Base-by-base conservation (phyloP, 2,888 invertebrate genomes). In the Artemia sinica region DNA sequence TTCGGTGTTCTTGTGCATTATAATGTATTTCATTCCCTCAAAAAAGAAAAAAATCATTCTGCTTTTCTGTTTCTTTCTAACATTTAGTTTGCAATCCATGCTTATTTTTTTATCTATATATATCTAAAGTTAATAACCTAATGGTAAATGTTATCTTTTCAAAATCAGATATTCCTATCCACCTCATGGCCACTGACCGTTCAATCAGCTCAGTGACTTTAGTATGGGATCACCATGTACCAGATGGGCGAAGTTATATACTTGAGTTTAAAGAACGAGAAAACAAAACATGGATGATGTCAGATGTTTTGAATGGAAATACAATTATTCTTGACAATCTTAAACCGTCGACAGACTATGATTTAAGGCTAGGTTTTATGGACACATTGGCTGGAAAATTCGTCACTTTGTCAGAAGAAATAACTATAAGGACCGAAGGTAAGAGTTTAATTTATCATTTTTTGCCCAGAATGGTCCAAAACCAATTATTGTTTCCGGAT, bases 261-360 rank as follows among this genome's bases (percentile, higher is more conserved):
- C n/a, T 58, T 58, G 58, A 58, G 10, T 58, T 14, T 58, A 58
- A 58, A 58, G 58, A 8, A 18, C n/a, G n/a, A 58, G 58, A 18
- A 58, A 58, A 58, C 18, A n/a, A 58, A 9, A 58, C 58, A 8
- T 58, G 58, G 58, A n/a, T 14, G 18, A 58, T 18, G 8, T 18
- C n/a, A n/a, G 58, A 10, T n/a, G 58, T 18, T n/a, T n/a, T 18
- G 10, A 14, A n/a, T 18, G 58, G 58, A 18, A 58, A 58, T 18
- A 58, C n/a, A 14, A 14, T 58, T n/a, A 18, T 58, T 9, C 10
- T 58, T n/a, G 18, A n/a, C 58, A 58, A 58, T 18, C 18, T 58
- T n/a, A 58, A 18, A 18, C 58, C 58, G 10, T 58, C 58, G n/a
- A 58, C 58, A 14, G n/a, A 58, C n/a, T 58, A 58, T 58, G 58